phyloP scores from a whole-genome alignment of 30 jellyfish, hydroid and myxozoan genomes.

The Phacellophora camtschatica region DNA sequence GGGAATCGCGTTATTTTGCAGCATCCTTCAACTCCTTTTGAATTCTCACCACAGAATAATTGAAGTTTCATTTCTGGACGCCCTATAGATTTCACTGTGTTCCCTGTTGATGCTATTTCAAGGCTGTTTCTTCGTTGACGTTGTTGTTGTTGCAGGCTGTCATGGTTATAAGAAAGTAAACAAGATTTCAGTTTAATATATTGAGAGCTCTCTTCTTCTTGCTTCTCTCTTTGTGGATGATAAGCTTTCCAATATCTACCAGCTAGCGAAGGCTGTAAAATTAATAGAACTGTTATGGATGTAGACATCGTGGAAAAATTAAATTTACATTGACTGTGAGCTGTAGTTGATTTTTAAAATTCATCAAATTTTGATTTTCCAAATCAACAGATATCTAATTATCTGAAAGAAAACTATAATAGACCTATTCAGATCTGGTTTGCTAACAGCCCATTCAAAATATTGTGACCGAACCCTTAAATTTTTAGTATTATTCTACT shows the following conservation, averaged over 20 bases:
- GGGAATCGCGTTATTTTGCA: slow-evolving; percentile 39
- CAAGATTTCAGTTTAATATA: neutral
- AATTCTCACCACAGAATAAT: slow-evolving; percentile 1
- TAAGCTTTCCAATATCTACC: neutral
- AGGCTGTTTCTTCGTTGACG: neutral
- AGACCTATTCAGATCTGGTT: too few relatives aligned
- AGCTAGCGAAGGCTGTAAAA: slow-evolving; percentile 2
- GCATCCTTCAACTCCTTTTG: neutral
- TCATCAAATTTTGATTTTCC: too few relatives aligned
- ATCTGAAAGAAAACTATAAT: too few relatives aligned
- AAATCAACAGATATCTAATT: too few relatives aligned
- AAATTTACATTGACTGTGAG: too few relatives aligned
- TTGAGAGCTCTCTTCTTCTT: slow-evolving; percentile 1
- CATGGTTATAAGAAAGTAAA: neutral
- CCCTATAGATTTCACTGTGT: neutral
- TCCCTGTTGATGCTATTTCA: neutral
- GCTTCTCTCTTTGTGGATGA: neutral
- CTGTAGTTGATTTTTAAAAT: too few relatives aligned
- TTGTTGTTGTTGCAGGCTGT: neutral
- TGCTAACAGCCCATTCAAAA: too few relatives aligned
- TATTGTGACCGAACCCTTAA: too few relatives aligned
- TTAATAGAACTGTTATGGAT: neutral
- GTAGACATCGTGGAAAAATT: neutral
- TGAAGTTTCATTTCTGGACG: neutral
- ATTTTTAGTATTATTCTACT: too few relatives aligned